phyloP scores from a whole-genome alignment of 2,888 invertebrate genomes.

The Scrobipalpa costella region DNA sequence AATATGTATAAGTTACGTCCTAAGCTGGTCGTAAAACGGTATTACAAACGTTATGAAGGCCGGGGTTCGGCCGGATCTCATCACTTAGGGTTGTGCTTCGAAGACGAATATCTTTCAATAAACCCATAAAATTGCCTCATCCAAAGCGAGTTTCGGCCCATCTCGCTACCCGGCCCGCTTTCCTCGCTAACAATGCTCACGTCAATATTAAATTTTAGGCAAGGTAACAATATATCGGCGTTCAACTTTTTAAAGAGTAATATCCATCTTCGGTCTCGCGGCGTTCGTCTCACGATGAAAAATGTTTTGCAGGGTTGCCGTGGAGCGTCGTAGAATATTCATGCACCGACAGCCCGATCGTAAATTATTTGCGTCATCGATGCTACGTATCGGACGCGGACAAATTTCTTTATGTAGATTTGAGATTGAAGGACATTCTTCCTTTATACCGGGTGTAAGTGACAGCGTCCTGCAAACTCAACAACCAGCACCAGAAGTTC shows the following conservation, averaged over 20 bases:
- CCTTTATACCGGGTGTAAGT: too few relatives aligned
- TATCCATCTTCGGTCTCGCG: slow-evolving; percentile 56
- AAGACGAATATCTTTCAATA: slow-evolving; percentile 71
- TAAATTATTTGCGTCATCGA: slow-evolving; percentile 64
- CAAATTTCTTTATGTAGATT: slow-evolving; percentile 44
- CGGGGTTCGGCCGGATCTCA: slow-evolving; percentile 72
- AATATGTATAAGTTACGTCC: slow-evolving; percentile 77
- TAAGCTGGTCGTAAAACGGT: slow-evolving; percentile 75
- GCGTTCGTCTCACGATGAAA: slow-evolving; percentile 60
- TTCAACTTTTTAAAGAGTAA: slow-evolving; percentile 65
- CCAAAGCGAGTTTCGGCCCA: slow-evolving; percentile 49
- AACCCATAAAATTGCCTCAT: slow-evolving; percentile 68
- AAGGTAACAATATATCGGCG: slow-evolving; percentile 65
- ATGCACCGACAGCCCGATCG: slow-evolving; percentile 56
- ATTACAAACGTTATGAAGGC: slow-evolving; percentile 76
- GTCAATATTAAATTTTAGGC: slow-evolving; percentile 67
- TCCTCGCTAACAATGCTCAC: slow-evolving; percentile 61
- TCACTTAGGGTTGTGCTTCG: slow-evolving; percentile 70
- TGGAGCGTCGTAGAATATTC: slow-evolving; percentile 61
- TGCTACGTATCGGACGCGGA: slow-evolving; percentile 43
- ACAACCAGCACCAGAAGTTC: too few relatives aligned
- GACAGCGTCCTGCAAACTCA: too few relatives aligned
- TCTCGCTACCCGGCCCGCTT: slow-evolving; percentile 42
- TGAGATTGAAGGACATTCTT: slow-evolving; percentile 26
- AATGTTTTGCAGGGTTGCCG: slow-evolving; percentile 54